Conservation (phyloP, 2,113 vertebrate genomes). For the Cettia cetti region DNA sequence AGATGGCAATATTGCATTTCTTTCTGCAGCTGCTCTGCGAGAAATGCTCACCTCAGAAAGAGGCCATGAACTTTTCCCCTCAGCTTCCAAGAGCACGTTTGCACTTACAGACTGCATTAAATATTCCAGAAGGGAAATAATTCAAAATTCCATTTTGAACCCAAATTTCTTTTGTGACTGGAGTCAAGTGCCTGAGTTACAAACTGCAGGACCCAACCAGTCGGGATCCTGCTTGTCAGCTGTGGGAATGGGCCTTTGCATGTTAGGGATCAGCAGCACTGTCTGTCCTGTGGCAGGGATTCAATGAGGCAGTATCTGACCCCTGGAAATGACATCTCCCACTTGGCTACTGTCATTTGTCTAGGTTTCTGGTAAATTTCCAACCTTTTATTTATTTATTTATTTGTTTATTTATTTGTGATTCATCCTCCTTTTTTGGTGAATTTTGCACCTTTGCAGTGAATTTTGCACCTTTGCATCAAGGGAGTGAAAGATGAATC, state of each 20-base stretch:
- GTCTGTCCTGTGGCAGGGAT: background rate
- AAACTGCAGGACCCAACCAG: background rate
- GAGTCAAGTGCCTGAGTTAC: background rate
- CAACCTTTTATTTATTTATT: background rate
- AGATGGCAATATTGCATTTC: conserved; percentile 73
- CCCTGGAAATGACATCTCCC: background rate
- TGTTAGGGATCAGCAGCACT: background rate
- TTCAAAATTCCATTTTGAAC: background rate
- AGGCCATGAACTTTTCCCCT: conserved; percentile 55
- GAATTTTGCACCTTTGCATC: background rate
- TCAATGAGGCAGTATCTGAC: background rate
- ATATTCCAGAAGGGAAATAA: background rate
- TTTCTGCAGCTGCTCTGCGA: background rate
- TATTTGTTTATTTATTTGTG: background rate
- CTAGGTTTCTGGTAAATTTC: background rate
- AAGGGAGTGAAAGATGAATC: background rate
- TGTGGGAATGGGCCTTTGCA: background rate
- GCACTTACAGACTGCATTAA: background rate
- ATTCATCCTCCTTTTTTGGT: background rate
- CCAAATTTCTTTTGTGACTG: background rate
- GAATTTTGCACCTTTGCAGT: background rate
- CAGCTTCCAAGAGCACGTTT: background rate
- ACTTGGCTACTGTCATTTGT: background rate
- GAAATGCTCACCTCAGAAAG: conserved; percentile 26
- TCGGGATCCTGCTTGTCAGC: background rate